phyloP scores from a whole-genome alignment of 2,113 vertebrate species.

The Anser brachyrhynchus region DNA sequence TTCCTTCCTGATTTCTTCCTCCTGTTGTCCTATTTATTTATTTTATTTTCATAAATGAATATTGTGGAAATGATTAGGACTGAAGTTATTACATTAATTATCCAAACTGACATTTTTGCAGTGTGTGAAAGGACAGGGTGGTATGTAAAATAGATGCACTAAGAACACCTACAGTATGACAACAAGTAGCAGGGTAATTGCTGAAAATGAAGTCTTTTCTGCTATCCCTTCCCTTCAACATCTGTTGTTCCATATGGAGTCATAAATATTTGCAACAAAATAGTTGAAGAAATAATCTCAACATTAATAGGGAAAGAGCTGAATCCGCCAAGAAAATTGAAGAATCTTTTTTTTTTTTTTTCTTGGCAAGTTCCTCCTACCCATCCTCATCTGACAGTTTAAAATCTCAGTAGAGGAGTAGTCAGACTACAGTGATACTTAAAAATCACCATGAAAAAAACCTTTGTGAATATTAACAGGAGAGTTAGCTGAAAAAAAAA shows the following conservation, averaged over 20 bases:
- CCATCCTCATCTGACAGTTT: constrained; percentile 58
- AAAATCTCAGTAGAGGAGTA: constrained; percentile 24
- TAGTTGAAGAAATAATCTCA: constrained; percentile 71
- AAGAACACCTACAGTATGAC: constrained; percentile 76
- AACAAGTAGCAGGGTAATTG: constrained; percentile 74
- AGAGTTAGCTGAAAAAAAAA: neutral
- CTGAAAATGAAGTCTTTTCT: constrained; percentile 75
- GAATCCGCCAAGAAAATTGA: constrained; percentile 62
- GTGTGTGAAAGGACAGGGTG: constrained; percentile 67
- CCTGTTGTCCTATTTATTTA: neutral
- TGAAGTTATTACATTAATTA: constrained; percentile 57
- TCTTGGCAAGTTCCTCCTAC: constrained; percentile 56
- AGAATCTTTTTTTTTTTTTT: constrained; percentile 18
- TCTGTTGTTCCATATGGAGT: constrained; percentile 76
- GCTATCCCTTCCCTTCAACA: constrained; percentile 72
- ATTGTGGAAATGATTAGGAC: constrained; percentile 47
- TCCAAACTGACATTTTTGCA: constrained; percentile 65
- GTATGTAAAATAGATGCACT: constrained; percentile 71
- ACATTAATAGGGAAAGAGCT: constrained; percentile 68
- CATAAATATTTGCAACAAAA: constrained; percentile 80
- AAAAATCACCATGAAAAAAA: neutral
- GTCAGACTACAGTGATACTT: constrained; percentile 8
- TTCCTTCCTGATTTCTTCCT: constrained; percentile 10
- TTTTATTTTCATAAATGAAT: neutral
- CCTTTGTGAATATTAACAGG: neutral